Evolutionary conservation across 1,140 invertebrate species (phyloP), one percentile per base, ranked within the genome.

Genomic region (Neodiprion fabricii): DNA sequence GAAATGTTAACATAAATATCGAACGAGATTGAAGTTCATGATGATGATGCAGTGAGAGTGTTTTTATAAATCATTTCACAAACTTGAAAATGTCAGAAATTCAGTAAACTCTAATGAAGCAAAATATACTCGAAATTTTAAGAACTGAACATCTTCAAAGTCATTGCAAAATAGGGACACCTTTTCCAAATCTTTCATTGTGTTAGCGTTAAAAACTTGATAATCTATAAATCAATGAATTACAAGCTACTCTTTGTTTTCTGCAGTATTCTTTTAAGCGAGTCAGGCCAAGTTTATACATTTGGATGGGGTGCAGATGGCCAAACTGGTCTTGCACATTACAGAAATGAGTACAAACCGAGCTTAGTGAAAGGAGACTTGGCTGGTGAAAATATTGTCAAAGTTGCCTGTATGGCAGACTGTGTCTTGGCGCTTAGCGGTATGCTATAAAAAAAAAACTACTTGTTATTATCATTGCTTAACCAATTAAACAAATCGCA

Each of bases 221-320:
- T 40, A 3, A 40, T 40, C 28, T 3, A 3, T 40, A 40, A 40
- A 40, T 40, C 28, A 40, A 40, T 40, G 28, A 40, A 40, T 5
- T 40, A 40, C 28, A 40, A 40, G 28, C 28, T 40, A 40, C 28
- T 40, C 28, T 40, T 40, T 40, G 79, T 75, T 75, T 78, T 74
- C 88, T 92, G 86, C 85, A 96, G 95, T 78, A 89, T 98, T 78
- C 92, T 98, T 76, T 82, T 98, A 50, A 96, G 94, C 75, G 91
- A 94, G 83, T 87, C 91, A 67, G 97, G 97, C 28, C 88, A 92
- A 81, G 93, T 99, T 4, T 98, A 93, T 83, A 91, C 94, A 12
- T 99, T 96, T 90, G 98, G 98, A 1, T 96, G 97, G 93, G 95
- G 97, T 28, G 94, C 96, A 2, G 97, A 99, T 90, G 98, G 98